Evolutionary conservation across 2,888 invertebrate genomes (phyloP).

Genomic region (Pogonocherus hispidulus): DNA sequence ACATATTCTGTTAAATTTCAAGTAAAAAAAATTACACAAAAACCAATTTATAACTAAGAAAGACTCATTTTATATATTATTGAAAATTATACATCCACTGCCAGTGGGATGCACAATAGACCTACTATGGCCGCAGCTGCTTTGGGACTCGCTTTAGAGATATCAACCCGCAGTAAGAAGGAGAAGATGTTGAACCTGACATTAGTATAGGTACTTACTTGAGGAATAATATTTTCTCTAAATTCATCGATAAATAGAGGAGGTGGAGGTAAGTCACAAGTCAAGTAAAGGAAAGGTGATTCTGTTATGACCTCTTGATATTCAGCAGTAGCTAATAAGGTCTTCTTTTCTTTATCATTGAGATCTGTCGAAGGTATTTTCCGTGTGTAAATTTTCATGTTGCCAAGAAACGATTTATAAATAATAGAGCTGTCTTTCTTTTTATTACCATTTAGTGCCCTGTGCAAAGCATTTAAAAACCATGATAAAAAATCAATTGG

Average conservation of each 20-base stretch:
- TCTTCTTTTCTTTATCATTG: conserved; percentile 89
- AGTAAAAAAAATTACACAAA: background rate
- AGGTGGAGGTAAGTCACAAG: conserved; percentile 97
- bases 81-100: too few relatives aligned
- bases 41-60: too few relatives aligned
- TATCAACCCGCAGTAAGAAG: too few relatives aligned
- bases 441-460: conserved; percentile 93
- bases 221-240: conserved; percentile 98
- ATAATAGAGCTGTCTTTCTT: conserved; percentile 91
- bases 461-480: conserved; percentile 96
- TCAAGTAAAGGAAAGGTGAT: conserved; percentile 95
- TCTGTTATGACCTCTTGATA: conserved; percentile 90
- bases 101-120: too few relatives aligned
- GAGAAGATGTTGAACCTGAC: too few relatives aligned
- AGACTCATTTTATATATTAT: too few relatives aligned
- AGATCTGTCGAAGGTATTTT: conserved; percentile 95
- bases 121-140: too few relatives aligned
- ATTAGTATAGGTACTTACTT: conserved; percentile 72
- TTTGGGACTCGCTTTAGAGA: too few relatives aligned
- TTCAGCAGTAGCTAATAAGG: conserved; percentile 84
- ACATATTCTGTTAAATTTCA: background rate
- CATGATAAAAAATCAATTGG: conserved; percentile 98
- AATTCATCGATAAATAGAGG: conserved; percentile 98
- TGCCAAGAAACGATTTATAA: conserved; percentile 93
- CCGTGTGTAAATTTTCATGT: conserved; percentile 90